Base-by-base conservation (phyloP, 2,797 vertebrate genomes). In the Liparis tanakae region DNA sequence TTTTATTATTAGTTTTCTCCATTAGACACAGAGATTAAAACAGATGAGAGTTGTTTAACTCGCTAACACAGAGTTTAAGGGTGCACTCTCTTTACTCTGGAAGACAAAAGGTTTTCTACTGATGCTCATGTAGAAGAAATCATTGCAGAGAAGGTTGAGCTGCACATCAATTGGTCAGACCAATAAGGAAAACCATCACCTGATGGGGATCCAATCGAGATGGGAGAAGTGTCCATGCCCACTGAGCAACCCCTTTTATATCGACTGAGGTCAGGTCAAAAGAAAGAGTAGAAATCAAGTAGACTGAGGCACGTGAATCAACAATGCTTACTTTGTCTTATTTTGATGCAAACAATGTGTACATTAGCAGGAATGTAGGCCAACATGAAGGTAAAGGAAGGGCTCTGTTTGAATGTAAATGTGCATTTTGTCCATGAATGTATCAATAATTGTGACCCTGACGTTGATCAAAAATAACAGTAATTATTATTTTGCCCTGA, bases 1-100 rank as follows among this genome's bases (percentile, higher is more conserved):
- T 91, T 92, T 92, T 86, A 92, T 93, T 92, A 90, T 90, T 71
- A 91, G 86, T 80, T 90, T 93, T 91, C 88, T 87, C 85, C 88
- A 86, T 93, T 91, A 91, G 59, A 81, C 75, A 81, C 72, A 72
- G 79, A 90, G 83, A 94, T 92, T 87, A 89, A 90, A 93, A 94
- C 86, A 89, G 91, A 94, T 93, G 88, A 89, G 86, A 71, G 69
- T 84, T 84, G 79, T 77, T 92, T 76, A 88, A 87, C 74, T 85
- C 56, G 18, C 77, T 83, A 89, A 86, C 44, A 64, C 59, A 43
- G 54, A 68, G 84, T 65, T 75, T 81, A 53, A 76, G 34, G 51
- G 43, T 3, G 37, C 58, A 58, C 78, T 79, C 64, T 37, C 68
- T 71, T 79, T 79, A 76, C 75, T 77, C 33, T 54, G 70, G 68